Evolutionary conservation across 2,113 vertebrate genomes (phyloP).

Genomic region (Carassius gibelio): DNA sequence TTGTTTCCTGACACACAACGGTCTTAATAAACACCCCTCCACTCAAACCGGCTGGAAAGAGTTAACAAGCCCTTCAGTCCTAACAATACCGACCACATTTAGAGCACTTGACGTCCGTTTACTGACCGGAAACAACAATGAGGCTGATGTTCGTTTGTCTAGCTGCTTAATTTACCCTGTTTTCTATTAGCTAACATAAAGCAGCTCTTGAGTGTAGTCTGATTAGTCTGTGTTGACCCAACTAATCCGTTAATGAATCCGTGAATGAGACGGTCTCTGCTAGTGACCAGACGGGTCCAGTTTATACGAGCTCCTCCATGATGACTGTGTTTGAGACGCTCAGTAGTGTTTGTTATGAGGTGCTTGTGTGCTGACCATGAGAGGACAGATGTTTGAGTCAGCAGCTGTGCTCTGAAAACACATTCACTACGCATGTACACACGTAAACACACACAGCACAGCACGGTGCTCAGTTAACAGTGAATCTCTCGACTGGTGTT

Average conservation of each 20-base stretch:
- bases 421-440: neutral
- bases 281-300: neutral
- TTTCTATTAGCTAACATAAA: neutral
- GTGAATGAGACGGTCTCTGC: conserved; percentile 48
- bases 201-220: neutral
- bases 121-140: neutral
- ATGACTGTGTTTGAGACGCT: conserved; percentile 26
- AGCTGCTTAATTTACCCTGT: neutral
- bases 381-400: neutral
- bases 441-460: neutral
- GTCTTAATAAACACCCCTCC: neutral
- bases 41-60: neutral
- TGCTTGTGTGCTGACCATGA: neutral
- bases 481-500: neutral
- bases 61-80: neutral
- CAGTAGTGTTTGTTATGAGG: conserved; percentile 1
- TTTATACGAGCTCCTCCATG: neutral
- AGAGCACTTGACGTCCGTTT: neutral
- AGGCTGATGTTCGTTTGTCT: neutral
- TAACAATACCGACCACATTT: neutral
- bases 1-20: neutral
- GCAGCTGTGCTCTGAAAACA: neutral
- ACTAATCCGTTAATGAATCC: conserved; percentile 59
- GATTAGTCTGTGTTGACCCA: neutral
- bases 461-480: conserved; percentile 33